A percentile compares a stretch with the other conserved stretches of the same genome.
phyloP scores from a whole-genome alignment of 2,113 vertebrate species.

The Psettodes erumei region DNA sequence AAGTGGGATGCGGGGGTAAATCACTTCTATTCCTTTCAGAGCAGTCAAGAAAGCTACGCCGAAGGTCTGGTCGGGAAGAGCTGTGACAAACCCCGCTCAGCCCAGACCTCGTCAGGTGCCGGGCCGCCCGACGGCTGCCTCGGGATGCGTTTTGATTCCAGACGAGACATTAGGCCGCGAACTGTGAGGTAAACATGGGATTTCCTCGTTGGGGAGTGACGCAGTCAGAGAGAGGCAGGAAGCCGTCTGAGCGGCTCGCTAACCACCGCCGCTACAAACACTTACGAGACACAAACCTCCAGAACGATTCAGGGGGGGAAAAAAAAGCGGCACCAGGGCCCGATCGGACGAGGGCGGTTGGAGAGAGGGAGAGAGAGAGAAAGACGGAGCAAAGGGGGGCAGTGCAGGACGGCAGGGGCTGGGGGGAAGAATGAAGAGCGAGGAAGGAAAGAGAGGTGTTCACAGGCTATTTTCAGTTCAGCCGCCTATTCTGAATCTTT shows the following conservation, averaged over 20 bases:
- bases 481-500: conserved; percentile 43
- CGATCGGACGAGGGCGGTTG: not conserved
- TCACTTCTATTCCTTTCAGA: not conserved
- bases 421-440: conserved; percentile 4
- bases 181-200: conserved; percentile 60
- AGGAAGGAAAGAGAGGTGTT: conserved; percentile 45
- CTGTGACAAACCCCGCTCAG: too few species aligned
- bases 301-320: not conserved
- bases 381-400: not conserved
- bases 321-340: not conserved
- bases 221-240: conserved; percentile 54
- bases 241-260: conserved; percentile 24
- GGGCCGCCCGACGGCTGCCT: conserved; percentile 15
- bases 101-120: conserved; percentile 2
- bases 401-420: not conserved
- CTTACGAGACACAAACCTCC: not conserved
- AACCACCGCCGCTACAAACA: conserved; percentile 22
- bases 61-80: too few species aligned
- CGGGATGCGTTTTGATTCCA: conserved; percentile 39
- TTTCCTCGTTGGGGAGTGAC: conserved; percentile 67
- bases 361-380: not conserved
- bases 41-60: not conserved
- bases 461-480: conserved; percentile 47
- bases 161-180: conserved; percentile 38
- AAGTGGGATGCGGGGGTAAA: not conserved